Evolutionary conservation across 2,113 vertebrate species (phyloP), one percentile per base, ranked within the genome.

Genomic region (Lipophrys pholis): DNA sequence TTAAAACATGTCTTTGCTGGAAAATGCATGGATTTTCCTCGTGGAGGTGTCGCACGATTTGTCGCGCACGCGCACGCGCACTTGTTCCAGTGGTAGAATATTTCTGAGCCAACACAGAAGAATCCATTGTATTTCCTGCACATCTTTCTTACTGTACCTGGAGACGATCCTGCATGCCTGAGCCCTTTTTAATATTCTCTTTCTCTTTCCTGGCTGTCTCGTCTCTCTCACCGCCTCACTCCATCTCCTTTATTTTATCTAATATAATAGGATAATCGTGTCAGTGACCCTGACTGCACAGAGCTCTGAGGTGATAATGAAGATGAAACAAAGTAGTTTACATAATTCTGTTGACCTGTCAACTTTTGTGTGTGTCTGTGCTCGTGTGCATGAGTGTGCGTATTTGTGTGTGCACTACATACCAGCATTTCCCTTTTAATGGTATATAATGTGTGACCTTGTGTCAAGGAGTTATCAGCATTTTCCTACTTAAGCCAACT

Each of bases 251-350:
- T 73, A 79, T 77, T 84, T 82, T 78, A 85, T 84, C 78, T 65
- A 69, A 72, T 72, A 81, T 89, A 82, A 90, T 69, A 76, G 83
- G 80, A 88, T 92, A 89, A 87, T 88, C n/a, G 30, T 88, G 87
- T 90, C 85, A 83, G 64, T 73, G 88, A 85, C 87, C 88, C 80
- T 61, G 43, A 59, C 79, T 79, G 67, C 66, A 63, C 51, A 54
- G 67, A 80, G 41, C 76, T 78, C 78, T 77, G 59, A 50, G 84
- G 75, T 73, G 53, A 78, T 82, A 80, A 86, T 75, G 62, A 75
- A 89, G 84, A 85, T 60, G 80, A 89, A 79, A 86, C 63, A 5
- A 76, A 78, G 78, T 54, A 45, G 75, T 85, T 83, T 87, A 83
- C 81, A 84, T 87, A 76, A 81, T 73, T 73, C 54, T 70, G 76